Evolutionary conservation across 92 coral and sea anemone species (phyloP).

Genomic region (Anthopleura xanthogrammica): DNA sequence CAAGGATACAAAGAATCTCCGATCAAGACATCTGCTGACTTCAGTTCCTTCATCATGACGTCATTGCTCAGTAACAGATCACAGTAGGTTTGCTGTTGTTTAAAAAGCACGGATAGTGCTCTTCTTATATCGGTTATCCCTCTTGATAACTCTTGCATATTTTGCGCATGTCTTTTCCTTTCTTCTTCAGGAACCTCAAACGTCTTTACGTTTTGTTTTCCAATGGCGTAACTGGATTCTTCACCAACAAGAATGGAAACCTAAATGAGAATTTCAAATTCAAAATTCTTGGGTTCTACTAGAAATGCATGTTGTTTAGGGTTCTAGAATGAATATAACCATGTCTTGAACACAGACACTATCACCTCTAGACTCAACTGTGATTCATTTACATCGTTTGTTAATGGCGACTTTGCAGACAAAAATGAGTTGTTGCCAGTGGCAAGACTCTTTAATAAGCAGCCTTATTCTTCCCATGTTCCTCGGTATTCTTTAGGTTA

Average conservation of each 20-base stretch:
- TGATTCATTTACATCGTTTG: no score
- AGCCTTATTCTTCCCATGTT: no score
- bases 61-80: conserved; percentile 23
- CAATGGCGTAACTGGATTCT: conserved; percentile 1
- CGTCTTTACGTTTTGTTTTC: neutral
- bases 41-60: conserved; percentile 19
- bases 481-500: no score
- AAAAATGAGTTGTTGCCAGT: no score
- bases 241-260: conserved; percentile 1
- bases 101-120: neutral
- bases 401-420: no score
- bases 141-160: neutral
- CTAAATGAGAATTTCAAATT: neutral
- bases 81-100: conserved; percentile 19
- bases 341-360: no score
- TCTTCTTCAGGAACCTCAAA: neutral
- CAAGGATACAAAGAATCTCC: conserved; percentile 49
- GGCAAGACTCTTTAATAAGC: no score
- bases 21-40: conserved; percentile 43
- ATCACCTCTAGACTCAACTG: no score
- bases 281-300: no score
- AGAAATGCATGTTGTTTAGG: no score
- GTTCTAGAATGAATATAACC: no score
- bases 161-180: neutral
- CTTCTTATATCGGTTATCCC: neutral